These are phyloP conservation scores for Nyctibius grandis DNA, from an alignment of 2,797 vertebrate genomes.

Conservation along the genomic window DNA sequence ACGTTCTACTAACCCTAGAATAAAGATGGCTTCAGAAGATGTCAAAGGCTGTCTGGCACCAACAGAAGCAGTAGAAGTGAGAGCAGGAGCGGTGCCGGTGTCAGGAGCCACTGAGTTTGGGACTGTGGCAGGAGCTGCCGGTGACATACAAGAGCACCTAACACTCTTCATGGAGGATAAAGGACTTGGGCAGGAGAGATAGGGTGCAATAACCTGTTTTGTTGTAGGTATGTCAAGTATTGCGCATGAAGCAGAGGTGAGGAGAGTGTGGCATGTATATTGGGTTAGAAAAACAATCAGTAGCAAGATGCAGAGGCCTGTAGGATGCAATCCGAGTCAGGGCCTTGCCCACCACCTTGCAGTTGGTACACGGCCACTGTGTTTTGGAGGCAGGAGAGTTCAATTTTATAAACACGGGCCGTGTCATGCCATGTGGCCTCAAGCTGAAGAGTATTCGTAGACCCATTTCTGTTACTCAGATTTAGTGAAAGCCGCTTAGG, in stretches of 20 bases:
- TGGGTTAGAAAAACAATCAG: background rate
- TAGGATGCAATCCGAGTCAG: background rate
- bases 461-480: background rate
- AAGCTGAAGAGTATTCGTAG: background rate
- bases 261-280: background rate
- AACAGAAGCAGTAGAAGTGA: background rate
- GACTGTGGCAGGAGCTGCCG: background rate
- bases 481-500: background rate
- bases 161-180: background rate
- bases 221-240: background rate
- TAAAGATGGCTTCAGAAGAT: background rate
- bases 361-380: background rate
- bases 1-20: background rate
- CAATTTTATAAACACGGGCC: background rate
- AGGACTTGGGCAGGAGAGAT: background rate
- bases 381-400: background rate
- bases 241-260: background rate
- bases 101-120: background rate
- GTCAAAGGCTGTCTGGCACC: background rate
- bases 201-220: background rate
- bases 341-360: background rate
- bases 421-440: background rate
- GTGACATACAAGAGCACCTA: background rate
- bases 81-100: background rate
- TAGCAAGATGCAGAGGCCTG: background rate